Percentiles rank a stretch among this genome's conserved stretches.
Conservation (phyloP, 2,113 vertebrate genomes). For the Oncorhynchus clarkii region DNA sequence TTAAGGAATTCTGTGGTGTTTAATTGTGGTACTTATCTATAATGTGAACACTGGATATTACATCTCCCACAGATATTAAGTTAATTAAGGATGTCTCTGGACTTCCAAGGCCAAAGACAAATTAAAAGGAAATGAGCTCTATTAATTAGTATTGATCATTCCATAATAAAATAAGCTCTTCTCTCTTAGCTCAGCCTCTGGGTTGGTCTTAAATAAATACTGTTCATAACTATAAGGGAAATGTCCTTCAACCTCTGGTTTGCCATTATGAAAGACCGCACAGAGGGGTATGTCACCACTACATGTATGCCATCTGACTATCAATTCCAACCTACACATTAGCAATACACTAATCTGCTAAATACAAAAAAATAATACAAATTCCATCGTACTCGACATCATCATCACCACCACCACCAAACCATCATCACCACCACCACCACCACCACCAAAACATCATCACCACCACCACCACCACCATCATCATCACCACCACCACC, state of each 20-base stretch:
- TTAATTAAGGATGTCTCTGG: slow-evolving; percentile 66
- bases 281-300: too few relatives aligned
- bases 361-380: too few relatives aligned
- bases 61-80: slow-evolving; percentile 62
- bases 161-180: slow-evolving; percentile 56
- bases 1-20: slow-evolving; percentile 51
- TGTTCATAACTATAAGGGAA: slow-evolving; percentile 37
- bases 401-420: too few relatives aligned
- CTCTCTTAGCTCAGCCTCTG: slow-evolving; percentile 42
- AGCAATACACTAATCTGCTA: neutral
- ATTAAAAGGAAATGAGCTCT: slow-evolving; percentile 65
- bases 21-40: slow-evolving; percentile 66
- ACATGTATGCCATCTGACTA: neutral
- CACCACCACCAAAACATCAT: too few relatives aligned
- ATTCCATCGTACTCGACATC: too few relatives aligned
- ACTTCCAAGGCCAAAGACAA: slow-evolving; percentile 54
- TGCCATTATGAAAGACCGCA: neutral
- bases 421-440: too few relatives aligned
- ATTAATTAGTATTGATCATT: slow-evolving; percentile 70
- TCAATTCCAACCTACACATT: neutral
- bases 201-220: slow-evolving; percentile 22
- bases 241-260: slow-evolving; percentile 24
- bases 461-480: too few relatives aligned
- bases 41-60: slow-evolving; percentile 65
- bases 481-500: too few relatives aligned